Base-by-base conservation (phyloP, 2,797 vertebrate genomes). In the Ambastaia sidthimunki region DNA sequence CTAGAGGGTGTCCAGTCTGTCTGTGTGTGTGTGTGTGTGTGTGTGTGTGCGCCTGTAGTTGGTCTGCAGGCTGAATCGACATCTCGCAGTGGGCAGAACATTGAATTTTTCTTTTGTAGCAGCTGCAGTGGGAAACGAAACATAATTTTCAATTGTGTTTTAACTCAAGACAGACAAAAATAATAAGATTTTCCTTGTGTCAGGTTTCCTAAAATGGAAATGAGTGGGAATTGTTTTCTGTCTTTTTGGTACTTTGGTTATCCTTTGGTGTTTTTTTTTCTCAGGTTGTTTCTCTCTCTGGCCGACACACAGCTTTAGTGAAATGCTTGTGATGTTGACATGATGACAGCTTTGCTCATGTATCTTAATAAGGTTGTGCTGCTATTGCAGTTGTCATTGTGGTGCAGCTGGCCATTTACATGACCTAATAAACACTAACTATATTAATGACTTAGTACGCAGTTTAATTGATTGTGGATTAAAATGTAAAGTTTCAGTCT, bases 121-220 rank as follows among this genome's bases (percentile, higher is more conserved):
- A 57, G n/a, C n/a, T 62, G 25, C 19, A 84, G 77, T 78, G 34
- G 71, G 67, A 81, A 82, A 85, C 54, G 54, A 82, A 82, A 86
- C 74, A 47, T 82, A 74, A 82, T 80, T 82, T 77, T 63, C 57
- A 69, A 75, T 66, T 78, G 47, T 62, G 41, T 67, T 78, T 82
- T 34, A 69, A 67, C 78, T 80, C 48, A 12, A 25, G 68, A 65
- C 41, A 37, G 10, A 9, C 34, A 54, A 80, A 78, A 82, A 77
- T 76, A 72, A 16, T 10, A 34, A 82, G 62, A 70, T 55, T 76
- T 74, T 82, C 50, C 74, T 68, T 63, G 25, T 60, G 11, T 13
- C 23, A 1, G 5, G 57, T 28, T 57, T 57, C 19, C 54, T 44
- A 44, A 44, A 44, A 44, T 7, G 10, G 41, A 44, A 44, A 44